Base-by-base conservation (phyloP, 2,797 vertebrate species). In the Enteromius radiatus region DNA sequence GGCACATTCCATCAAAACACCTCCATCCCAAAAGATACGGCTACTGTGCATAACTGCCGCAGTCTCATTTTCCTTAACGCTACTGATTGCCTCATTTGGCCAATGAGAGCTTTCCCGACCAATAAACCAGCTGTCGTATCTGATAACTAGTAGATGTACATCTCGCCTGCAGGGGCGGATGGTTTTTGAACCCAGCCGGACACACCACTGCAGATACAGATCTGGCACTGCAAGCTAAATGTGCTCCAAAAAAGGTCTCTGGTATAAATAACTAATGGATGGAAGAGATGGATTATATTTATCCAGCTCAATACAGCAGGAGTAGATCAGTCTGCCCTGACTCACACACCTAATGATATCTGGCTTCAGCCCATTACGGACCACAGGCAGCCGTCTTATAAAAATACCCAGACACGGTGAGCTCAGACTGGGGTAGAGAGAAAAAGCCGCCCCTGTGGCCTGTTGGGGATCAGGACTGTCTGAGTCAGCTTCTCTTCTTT, bases 281-380 rank as follows among this genome's bases (percentile, higher is more conserved):
- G 79, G 90, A 90, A 93, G 91, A 91, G 92, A 92, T 88, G 91
- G 92, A 94, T 94, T 94, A 94, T 94, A 94, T 93, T 93, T 94
- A 94, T 93, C 91, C 93, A 93, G 94, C 92, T 94, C 93, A 94
- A 93, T 93, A 95, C 94, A 94, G 93, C 90, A 93, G 89, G 90
- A 92, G 90, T 90, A 93, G 92, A 94, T 94, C 93, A 93, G 93
- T 93, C 89, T 91, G 88, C 90, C 93, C 92, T 94, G 92, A 93
- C 92, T 93, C 93, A 92, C 89, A 92, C 89, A 93, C 92, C 94
- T 94, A 94, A 93, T 93, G 93, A 92, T 92, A 94, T 93, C 93
- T 93, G 90, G 91, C 92, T 93, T 89, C 89, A 91, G 91, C 90
- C 92, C 91, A 92, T 93, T 93, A 94, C 89, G 87, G 89, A 87